Conservation (phyloP, 2,888 invertebrate species). For the Himalopsyche tibetana region DNA sequence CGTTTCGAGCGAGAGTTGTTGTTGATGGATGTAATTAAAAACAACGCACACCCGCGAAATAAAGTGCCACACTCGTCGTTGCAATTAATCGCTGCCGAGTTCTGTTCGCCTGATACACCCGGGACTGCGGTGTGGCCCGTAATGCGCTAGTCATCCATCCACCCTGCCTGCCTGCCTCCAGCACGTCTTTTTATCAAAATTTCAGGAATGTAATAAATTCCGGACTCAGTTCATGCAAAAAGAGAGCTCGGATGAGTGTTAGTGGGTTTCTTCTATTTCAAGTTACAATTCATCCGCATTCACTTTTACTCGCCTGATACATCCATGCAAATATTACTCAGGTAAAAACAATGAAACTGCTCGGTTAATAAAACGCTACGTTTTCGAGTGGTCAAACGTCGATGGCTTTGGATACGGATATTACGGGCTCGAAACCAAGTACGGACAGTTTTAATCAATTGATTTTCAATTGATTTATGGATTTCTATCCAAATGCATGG, state of each 20-base stretch:
- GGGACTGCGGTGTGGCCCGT: conserved; percentile 37
- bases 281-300: background rate
- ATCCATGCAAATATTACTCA: background rate
- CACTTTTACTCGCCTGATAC: background rate
- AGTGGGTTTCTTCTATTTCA: background rate
- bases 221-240: conserved; percentile 23
- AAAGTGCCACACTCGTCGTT: conserved; percentile 38
- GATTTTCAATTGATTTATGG: no score
- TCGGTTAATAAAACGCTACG: no score
- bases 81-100: conserved; percentile 35
- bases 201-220: conserved; percentile 39
- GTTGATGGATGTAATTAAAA: conserved; percentile 43
- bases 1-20: conserved; percentile 25
- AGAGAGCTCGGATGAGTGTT: background rate
- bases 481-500: no score
- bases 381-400: no score
- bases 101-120: conserved; percentile 27
- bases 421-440: no score
- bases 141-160: conserved; percentile 40
- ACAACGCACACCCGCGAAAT: conserved; percentile 40
- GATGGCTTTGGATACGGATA: no score
- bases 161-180: background rate
- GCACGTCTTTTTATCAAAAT: conserved; percentile 36
- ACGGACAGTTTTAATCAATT: no score
- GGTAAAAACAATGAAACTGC: no score